These are phyloP conservation scores for Rhabditoides inermis DNA, from an alignment of 2,888 invertebrate species.

Conservation along the genomic window DNA sequence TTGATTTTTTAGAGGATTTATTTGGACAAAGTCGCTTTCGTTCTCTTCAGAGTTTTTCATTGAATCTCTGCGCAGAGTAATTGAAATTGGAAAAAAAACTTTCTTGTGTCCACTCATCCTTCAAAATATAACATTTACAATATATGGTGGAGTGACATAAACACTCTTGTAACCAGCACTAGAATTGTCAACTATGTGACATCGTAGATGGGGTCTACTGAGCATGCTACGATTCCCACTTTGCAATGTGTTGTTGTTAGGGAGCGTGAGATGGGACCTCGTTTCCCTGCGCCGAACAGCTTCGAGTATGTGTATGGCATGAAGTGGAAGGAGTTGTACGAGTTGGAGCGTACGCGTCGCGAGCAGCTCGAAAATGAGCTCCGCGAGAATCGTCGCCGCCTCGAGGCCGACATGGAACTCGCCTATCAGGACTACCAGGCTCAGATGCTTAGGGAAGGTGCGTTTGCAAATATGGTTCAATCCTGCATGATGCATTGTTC, in stretches of 20 bases:
- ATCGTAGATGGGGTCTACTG: no score
- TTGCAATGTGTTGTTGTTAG: conserved; percentile 29
- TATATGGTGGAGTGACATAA: no score
- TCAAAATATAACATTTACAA: no score
- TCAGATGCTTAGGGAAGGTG: conserved; percentile 80
- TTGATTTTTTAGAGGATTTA: conserved; percentile 1
- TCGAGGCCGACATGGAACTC: conserved; percentile 92
- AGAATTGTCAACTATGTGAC: no score
- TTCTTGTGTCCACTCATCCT: no score
- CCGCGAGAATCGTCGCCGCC: conserved; percentile 78
- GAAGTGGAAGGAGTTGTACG: conserved; percentile 90
- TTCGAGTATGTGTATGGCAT: conserved; percentile 94
- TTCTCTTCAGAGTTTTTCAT: no score
- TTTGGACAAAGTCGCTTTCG: not conserved
- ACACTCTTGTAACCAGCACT: no score
- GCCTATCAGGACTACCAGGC: conserved; percentile 94
- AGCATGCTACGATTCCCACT: no score
- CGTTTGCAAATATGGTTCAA: conserved; percentile 1
- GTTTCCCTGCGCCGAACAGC: conserved; percentile 64
- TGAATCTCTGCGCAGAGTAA: no score
- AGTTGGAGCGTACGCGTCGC: conserved; percentile 80
- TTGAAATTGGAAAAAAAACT: no score
- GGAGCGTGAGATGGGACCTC: conserved; percentile 77
- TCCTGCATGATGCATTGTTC: no score
- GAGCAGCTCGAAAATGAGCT: conserved; percentile 80